Evolutionary conservation across 2,797 vertebrate genomes (phyloP).

Genomic region (Microctenopoma steveboyesi): DNA sequence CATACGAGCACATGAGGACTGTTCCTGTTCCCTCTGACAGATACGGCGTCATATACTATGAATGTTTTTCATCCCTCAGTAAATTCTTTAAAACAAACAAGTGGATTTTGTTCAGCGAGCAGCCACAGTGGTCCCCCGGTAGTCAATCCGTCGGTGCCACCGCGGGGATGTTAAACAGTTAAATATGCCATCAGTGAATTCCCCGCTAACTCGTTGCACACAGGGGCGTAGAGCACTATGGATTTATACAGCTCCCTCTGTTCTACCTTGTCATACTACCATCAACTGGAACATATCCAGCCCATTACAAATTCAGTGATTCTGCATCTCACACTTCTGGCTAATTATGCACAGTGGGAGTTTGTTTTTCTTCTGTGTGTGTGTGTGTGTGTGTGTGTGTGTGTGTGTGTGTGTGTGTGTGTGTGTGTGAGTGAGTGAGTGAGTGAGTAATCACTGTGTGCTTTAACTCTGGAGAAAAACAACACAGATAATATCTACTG

Average conservation of each 20-base stretch:
- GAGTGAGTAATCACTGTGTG: constrained; percentile 17
- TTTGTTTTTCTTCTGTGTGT: constrained; percentile 1
- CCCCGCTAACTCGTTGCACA: constrained; percentile 25
- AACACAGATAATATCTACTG: constrained; percentile 24
- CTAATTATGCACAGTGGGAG: constrained; percentile 70
- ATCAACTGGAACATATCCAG: constrained; percentile 44
- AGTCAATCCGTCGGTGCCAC: constrained; percentile 16
- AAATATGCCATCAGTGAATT: constrained; percentile 54
- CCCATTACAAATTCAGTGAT: constrained; percentile 52
- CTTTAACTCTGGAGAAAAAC: constrained; percentile 28
- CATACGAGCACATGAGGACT: background rate
- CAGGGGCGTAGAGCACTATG: constrained; percentile 23
- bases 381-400: constrained; percentile 1
- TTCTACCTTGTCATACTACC: constrained; percentile 24
- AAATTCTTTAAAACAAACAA: background rate
- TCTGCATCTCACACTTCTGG: constrained; percentile 45
- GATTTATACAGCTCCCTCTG: constrained; percentile 40
- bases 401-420: background rate
- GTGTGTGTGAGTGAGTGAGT: background rate
- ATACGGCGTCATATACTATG: background rate
- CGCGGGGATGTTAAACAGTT: constrained; percentile 33
- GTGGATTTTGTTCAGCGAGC: constrained; percentile 1
- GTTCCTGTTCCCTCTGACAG: background rate
- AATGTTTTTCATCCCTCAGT: background rate
- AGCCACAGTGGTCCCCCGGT: constrained; percentile 27